Percentiles rank a stretch among this genome's conserved stretches.
Evolutionary conservation across 1,140 invertebrate species (phyloP).

Genomic region (Cydia amplana): DNA sequence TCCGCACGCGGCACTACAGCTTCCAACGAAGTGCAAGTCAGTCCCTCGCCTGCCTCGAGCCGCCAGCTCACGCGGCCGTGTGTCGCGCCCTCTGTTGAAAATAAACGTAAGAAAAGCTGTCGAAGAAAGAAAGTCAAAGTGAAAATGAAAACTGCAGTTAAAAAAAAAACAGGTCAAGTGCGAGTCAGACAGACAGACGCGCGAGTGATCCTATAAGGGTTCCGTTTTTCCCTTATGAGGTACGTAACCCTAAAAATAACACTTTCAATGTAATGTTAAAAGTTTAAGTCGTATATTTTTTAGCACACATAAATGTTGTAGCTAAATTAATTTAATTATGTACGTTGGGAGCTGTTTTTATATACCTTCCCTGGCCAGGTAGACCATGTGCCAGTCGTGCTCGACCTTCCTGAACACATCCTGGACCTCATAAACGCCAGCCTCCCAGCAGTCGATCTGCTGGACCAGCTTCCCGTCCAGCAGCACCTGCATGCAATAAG

Average conservation of each 20-base stretch:
- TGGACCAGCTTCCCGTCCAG: slow-evolving; percentile 46
- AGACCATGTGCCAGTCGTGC: slow-evolving; percentile 95
- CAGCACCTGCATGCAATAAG: slow-evolving; percentile 42
- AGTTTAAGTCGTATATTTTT: too few relatives aligned
- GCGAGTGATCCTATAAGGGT: too few relatives aligned
- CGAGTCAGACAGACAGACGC: too few relatives aligned
- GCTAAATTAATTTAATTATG: too few relatives aligned
- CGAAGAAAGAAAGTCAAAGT: too few relatives aligned
- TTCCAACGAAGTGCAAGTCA: slow-evolving; percentile 39
- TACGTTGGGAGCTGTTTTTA: neutral
- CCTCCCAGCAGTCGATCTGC: slow-evolving; percentile 82
- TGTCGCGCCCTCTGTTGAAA: slow-evolving; percentile 46
- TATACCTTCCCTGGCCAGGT: slow-evolving; percentile 85
- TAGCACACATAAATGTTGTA: too few relatives aligned
- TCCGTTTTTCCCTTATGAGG: too few relatives aligned
- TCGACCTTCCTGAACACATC: slow-evolving; percentile 92
- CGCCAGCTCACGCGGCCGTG: slow-evolving; percentile 48
- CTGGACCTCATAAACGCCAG: slow-evolving; percentile 80
- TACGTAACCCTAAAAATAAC: too few relatives aligned
- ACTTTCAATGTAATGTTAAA: too few relatives aligned
- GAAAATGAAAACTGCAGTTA: too few relatives aligned
- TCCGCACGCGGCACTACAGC: slow-evolving; percentile 26
- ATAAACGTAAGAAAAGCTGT: neutral
- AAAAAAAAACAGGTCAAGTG: too few relatives aligned
- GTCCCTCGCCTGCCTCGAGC: slow-evolving; percentile 34